Evolutionary conservation across 2,113 vertebrate genomes (phyloP).

Genomic region (Megaptera novaeangliae): DNA sequence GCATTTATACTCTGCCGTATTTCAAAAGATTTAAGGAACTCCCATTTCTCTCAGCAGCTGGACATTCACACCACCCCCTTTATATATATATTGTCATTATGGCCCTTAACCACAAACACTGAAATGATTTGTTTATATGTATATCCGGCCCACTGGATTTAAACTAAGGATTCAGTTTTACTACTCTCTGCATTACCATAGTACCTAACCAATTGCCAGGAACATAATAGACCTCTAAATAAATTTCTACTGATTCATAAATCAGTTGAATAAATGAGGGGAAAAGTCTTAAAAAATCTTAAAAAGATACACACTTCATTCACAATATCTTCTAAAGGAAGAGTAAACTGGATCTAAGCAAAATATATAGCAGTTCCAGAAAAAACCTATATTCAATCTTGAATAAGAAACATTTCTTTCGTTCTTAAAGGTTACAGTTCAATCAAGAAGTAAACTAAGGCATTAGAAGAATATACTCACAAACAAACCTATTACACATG

Average conservation of each 20-base stretch:
- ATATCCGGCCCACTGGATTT: not conserved
- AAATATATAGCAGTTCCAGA: not conserved
- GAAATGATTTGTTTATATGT: conserved; percentile 14
- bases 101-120: not conserved
- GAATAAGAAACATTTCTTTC: not conserved
- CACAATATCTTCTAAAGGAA: not conserved
- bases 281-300: not conserved
- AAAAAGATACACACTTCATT: not conserved
- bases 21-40: not conserved
- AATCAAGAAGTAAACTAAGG: not conserved
- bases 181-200: not conserved
- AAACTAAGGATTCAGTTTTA: conserved; percentile 10
- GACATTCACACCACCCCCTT: not conserved
- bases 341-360: not conserved
- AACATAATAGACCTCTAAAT: not conserved
- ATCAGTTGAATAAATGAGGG: not conserved
- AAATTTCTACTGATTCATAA: conserved; percentile 33
- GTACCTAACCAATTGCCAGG: not conserved
- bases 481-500: not conserved
- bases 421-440: not conserved
- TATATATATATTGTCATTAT: not conserved
- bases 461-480: not conserved
- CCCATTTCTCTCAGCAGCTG: not conserved
- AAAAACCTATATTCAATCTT: not conserved
- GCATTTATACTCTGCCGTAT: not conserved